Evolutionary conservation across 2,888 invertebrate genomes (phyloP).

Genomic region (Chromoteleia sp.): DNA sequence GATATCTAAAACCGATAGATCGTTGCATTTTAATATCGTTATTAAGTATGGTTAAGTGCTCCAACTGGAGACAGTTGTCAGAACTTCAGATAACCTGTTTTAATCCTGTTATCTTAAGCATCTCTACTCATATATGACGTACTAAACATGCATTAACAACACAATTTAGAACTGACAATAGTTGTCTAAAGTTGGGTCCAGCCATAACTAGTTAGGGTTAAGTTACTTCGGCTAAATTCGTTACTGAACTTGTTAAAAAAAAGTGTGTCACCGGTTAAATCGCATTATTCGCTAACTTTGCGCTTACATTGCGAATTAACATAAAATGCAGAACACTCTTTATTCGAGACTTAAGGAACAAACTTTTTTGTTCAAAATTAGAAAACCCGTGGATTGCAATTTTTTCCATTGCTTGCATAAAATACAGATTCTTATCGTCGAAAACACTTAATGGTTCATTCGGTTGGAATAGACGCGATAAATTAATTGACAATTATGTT

Average conservation of each 20-base stretch:
- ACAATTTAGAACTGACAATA: conserved; percentile 52
- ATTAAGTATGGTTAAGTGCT: conserved; percentile 44
- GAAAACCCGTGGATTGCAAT: conserved; percentile 6
- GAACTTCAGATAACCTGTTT: conserved; percentile 59
- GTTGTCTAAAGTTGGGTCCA: conserved; percentile 54
- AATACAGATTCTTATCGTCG: conserved; percentile 38
- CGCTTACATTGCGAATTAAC: conserved; percentile 32
- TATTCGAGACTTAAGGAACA: conserved; percentile 12
- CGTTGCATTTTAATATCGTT: conserved; percentile 49
- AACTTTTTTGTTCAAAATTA: conserved; percentile 9
- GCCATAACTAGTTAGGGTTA: conserved; percentile 50
- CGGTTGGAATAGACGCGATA: conserved; percentile 25
- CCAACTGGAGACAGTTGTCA: conserved; percentile 40
- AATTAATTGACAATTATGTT: conserved; percentile 53
- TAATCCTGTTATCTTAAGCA: conserved; percentile 64
- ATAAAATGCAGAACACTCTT: conserved; percentile 19
- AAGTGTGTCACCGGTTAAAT: conserved; percentile 40
- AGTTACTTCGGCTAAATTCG: conserved; percentile 34
- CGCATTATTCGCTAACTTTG: conserved; percentile 36
- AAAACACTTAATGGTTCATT: conserved; percentile 35
- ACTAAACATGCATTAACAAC: conserved; percentile 54
- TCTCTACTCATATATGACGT: conserved; percentile 42
- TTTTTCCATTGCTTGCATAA: conserved; percentile 3
- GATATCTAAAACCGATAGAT: conserved; percentile 42
- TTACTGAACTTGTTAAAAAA: conserved; percentile 38